Evolutionary conservation across 2,888 invertebrate genomes (phyloP).

Genomic region (Chaetoderma sp.): DNA sequence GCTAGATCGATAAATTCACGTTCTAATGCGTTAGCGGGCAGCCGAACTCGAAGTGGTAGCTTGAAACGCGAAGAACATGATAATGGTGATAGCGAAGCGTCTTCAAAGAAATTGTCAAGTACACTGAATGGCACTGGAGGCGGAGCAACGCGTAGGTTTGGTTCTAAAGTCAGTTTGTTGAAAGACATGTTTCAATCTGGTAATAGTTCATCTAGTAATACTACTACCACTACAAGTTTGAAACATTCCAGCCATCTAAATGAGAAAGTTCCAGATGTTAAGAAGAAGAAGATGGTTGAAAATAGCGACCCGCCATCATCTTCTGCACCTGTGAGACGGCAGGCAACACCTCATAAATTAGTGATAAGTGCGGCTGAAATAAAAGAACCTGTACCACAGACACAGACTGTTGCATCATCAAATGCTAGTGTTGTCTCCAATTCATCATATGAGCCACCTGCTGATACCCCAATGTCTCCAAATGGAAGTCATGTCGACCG

Average conservation of each 20-base stretch:
- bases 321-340: slow-evolving; percentile 2
- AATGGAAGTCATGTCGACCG: slow-evolving; percentile 64
- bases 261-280: slow-evolving; percentile 43
- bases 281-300: slow-evolving; percentile 40
- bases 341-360: slow-evolving; percentile 3
- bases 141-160: slow-evolving; percentile 25
- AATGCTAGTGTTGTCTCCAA: neutral
- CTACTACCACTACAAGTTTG: slow-evolving; percentile 1
- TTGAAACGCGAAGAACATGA: slow-evolving; percentile 30
- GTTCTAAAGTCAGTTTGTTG: slow-evolving; percentile 59
- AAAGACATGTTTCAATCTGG: slow-evolving; percentile 58
- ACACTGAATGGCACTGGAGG: slow-evolving; percentile 27
- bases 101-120: too few relatives aligned
- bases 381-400: too few relatives aligned
- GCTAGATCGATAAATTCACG: slow-evolving; percentile 25
- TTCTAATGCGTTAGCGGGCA: slow-evolving; percentile 41
- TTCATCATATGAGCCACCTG: neutral
- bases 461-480: slow-evolving; percentile 36
- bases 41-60: slow-evolving; percentile 48
- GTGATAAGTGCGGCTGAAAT: slow-evolving; percentile 10
- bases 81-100: slow-evolving; percentile 28
- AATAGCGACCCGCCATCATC: neutral
- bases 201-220: neutral
- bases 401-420: neutral
- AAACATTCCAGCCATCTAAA: slow-evolving; percentile 1